phyloP scores from a whole-genome alignment of 1,140 invertebrate species.

The Oryctes rhinoceros region DNA sequence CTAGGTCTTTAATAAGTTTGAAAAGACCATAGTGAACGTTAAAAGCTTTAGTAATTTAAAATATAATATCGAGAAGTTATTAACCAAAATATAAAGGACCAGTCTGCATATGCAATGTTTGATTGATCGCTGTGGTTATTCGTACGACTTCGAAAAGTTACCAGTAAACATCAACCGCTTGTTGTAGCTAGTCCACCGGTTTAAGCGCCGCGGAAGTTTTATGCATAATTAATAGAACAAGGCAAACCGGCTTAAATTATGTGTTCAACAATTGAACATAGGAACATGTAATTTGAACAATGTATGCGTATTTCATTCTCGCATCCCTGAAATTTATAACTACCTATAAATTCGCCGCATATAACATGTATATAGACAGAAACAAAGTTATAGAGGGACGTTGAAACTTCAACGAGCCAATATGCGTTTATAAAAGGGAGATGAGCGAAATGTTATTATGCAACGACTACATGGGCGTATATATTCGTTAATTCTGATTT shows the following conservation, averaged over 20 bases:
- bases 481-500: constrained; percentile 1
- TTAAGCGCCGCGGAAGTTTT: background rate
- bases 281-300: background rate
- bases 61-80: too few species aligned
- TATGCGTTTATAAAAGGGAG: background rate
- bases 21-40: too few species aligned
- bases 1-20: too few species aligned
- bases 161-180: too few species aligned
- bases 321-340: background rate
- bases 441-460: background rate
- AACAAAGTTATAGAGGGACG: background rate
- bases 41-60: too few species aligned
- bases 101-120: too few species aligned
- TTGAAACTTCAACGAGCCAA: background rate
- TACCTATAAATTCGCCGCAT: background rate
- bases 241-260: background rate
- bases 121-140: too few species aligned
- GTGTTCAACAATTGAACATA: background rate
- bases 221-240: background rate
- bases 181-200: too few species aligned
- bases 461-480: background rate
- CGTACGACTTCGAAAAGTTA: too few species aligned
- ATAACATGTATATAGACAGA: background rate
- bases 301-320: background rate
- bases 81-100: too few species aligned